phyloP scores from a whole-genome alignment of 2,888 invertebrate genomes.

The Pristionchus maxplancki region DNA sequence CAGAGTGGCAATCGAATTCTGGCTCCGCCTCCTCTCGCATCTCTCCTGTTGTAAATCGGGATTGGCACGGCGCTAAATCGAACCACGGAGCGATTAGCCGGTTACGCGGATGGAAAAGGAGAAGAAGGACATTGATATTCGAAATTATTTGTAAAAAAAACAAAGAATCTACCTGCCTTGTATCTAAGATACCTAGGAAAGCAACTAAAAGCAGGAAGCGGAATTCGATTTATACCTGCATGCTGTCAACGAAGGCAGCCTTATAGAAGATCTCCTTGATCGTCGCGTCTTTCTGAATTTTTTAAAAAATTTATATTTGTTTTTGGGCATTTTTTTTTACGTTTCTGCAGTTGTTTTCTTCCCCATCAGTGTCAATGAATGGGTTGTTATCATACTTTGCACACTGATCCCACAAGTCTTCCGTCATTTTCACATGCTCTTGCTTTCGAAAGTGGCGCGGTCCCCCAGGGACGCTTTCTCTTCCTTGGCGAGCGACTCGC shows the following conservation, averaged over 20 bases:
- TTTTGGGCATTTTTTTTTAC: too few relatives aligned
- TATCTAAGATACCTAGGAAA: background rate
- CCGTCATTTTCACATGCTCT: background rate
- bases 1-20: conserved; percentile 49
- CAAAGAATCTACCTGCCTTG: too few relatives aligned
- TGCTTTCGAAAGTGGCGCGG: background rate
- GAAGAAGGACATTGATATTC: background rate
- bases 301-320: background rate
- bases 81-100: background rate
- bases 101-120: background rate
- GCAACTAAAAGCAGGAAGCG: conserved; percentile 8
- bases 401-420: background rate
- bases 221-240: conserved; percentile 56
- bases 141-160: too few relatives aligned
- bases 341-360: too few relatives aligned
- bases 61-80: background rate
- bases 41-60: conserved; percentile 53
- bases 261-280: conserved; percentile 74
- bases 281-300: conserved; percentile 73
- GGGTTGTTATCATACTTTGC: background rate
- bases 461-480: too few relatives aligned
- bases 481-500: too few relatives aligned
- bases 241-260: conserved; percentile 74
- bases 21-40: conserved; percentile 58
- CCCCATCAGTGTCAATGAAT: background rate